Percentiles rank a stretch among this genome's conserved stretches.
These are phyloP conservation scores for Eupeodes luniger DNA, from an alignment of 2,888 invertebrate species.

Conservation along the genomic window DNA sequence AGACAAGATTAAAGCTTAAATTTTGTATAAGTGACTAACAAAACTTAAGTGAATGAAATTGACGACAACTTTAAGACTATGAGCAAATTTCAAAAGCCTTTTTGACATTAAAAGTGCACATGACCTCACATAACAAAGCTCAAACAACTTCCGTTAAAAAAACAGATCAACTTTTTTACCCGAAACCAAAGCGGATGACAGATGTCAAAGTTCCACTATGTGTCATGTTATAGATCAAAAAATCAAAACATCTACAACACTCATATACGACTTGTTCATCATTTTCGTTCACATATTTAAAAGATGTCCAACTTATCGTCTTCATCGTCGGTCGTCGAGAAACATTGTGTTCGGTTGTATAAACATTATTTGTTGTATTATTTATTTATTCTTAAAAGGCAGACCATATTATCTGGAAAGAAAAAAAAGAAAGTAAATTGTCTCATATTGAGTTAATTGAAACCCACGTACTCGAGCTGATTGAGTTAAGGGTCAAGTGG, in stretches of 20 bases:
- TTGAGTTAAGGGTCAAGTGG: constrained; percentile 78
- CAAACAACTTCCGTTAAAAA: constrained; percentile 31
- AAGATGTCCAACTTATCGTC: constrained; percentile 25
- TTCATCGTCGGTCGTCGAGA: not conserved
- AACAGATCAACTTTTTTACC: not conserved
- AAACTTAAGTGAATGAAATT: too few relatives aligned
- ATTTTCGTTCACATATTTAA: constrained; percentile 39
- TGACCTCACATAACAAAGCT: not conserved
- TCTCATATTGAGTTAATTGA: constrained; percentile 76
- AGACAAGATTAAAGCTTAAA: too few relatives aligned
- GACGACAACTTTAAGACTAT: not conserved
- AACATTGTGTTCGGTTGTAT: not conserved
- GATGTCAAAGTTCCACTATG: constrained; percentile 60
- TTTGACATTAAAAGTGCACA: not conserved
- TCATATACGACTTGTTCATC: constrained; percentile 15
- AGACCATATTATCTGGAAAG: constrained; percentile 39
- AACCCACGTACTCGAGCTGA: constrained; percentile 77
- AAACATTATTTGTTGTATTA: not conserved
- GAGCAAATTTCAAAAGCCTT: not conserved
- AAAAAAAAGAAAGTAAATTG: constrained; percentile 56
- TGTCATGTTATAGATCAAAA: not conserved
- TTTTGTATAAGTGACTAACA: too few relatives aligned
- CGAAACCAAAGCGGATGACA: constrained; percentile 40
- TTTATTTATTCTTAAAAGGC: constrained; percentile 8
- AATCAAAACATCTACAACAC: constrained; percentile 55